Evolutionary conservation across 2,888 invertebrate genomes (phyloP).

Genomic region (Plebejus anna): DNA sequence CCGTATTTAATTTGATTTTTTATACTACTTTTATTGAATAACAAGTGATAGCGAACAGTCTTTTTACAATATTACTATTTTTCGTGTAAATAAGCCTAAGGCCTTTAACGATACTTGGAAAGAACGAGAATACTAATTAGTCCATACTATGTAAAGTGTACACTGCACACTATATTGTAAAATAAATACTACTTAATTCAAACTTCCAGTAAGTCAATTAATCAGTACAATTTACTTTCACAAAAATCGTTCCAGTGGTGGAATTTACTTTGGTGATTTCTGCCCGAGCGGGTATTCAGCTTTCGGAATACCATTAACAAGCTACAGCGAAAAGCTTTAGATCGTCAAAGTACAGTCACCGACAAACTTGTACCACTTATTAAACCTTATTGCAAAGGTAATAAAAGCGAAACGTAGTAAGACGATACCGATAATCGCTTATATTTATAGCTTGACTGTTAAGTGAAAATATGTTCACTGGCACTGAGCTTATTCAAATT

Average conservation of each 20-base stretch:
- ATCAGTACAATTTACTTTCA: conserved; percentile 1
- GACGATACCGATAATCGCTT: conserved; percentile 11
- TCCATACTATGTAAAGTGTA: too few relatives aligned
- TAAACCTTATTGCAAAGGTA: not conserved
- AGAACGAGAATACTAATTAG: not conserved
- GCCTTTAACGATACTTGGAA: not conserved
- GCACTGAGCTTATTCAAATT: not conserved
- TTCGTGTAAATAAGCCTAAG: too few relatives aligned
- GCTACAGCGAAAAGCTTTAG: conserved; percentile 33
- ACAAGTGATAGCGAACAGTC: too few relatives aligned
- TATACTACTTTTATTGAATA: too few relatives aligned
- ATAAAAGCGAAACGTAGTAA: not conserved
- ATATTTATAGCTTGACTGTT: not conserved
- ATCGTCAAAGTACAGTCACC: conserved; percentile 9
- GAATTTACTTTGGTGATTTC: conserved; percentile 32
- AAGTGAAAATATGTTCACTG: not conserved
- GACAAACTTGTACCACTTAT: not conserved
- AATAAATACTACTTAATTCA: not conserved
- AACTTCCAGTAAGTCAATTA: not conserved
- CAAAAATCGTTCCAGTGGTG: conserved; percentile 17
- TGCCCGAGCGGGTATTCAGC: conserved; percentile 31
- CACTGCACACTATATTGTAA: too few relatives aligned
- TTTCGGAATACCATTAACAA: conserved; percentile 33
- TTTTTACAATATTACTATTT: too few relatives aligned
- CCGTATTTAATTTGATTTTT: not conserved